Evolutionary conservation across 53 echinoderm and acorn worm genomes (phyloP).

Genomic region (Glandiceps talaboti): DNA sequence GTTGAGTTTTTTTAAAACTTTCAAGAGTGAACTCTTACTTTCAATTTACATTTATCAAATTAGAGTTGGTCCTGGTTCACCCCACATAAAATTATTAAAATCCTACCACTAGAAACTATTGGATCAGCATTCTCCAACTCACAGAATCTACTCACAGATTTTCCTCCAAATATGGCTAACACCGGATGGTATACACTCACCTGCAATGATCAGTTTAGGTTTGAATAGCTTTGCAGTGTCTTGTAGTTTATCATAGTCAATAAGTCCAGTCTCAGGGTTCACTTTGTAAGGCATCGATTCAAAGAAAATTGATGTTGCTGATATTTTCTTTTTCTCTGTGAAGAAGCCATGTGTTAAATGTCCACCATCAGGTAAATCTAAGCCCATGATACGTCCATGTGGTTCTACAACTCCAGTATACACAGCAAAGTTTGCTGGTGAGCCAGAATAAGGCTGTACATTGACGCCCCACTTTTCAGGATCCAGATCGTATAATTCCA

Average conservation of each 20-base stretch:
- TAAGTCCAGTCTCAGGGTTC: constrained; percentile 48
- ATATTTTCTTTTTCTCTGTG: constrained; percentile 88
- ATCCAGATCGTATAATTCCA: constrained; percentile 47
- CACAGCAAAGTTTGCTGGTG: constrained; percentile 96
- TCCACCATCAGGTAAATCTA: constrained; percentile 89
- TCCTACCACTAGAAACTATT: too few species aligned
- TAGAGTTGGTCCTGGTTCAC: too few species aligned
- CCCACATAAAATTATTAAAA: too few species aligned
- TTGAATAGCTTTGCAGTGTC: constrained; percentile 74
- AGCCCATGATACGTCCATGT: constrained; percentile 94
- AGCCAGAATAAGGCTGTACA: constrained; percentile 95
- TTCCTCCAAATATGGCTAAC: too few species aligned
- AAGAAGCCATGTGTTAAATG: constrained; percentile 96
- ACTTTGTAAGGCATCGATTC: constrained; percentile 98
- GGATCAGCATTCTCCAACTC: too few species aligned
- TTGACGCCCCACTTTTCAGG: constrained; percentile 94
- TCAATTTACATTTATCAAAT: too few species aligned
- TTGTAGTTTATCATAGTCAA: constrained; percentile 66
- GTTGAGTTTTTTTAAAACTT: too few species aligned
- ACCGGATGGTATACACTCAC: constrained; percentile 35
- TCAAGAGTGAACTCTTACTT: too few species aligned
- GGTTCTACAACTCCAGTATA: constrained; percentile 73
- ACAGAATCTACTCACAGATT: too few species aligned
- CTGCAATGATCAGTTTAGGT: constrained; percentile 83
- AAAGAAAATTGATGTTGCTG: constrained; percentile 91